These are phyloP conservation scores for Sinocyclocheilus maitianheensis DNA, from an alignment of 2,113 vertebrate species.

Conservation along the genomic window DNA sequence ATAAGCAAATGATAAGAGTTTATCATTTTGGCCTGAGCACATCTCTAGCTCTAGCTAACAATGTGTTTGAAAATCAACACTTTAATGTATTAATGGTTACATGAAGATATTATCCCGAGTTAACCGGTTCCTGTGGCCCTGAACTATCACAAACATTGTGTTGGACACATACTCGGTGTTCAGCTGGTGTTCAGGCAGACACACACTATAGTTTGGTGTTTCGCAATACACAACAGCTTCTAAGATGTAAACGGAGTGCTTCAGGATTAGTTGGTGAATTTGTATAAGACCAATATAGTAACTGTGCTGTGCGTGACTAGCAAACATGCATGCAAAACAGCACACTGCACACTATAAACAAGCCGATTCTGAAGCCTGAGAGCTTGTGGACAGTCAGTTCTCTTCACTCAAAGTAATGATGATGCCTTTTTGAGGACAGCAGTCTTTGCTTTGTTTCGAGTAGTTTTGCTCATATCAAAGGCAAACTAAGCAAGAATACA, in stretches of 20 bases:
- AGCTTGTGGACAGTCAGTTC: not conserved
- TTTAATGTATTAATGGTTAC: no score
- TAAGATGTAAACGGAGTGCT: not conserved
- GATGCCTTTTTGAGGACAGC: no score
- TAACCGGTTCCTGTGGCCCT: no score
- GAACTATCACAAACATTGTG: not conserved
- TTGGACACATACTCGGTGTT: not conserved
- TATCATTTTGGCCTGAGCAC: not conserved
- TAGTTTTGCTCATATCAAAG: not conserved
- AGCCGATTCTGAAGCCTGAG: not conserved
- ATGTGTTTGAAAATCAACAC: no score
- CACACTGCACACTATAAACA: not conserved
- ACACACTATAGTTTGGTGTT: not conserved
- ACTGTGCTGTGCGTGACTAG: not conserved
- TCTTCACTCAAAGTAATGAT: not conserved
- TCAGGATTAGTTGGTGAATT: not conserved
- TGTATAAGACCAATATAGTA: not conserved
- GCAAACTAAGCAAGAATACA: no score
- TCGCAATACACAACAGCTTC: not conserved
- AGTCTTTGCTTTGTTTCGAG: no score
- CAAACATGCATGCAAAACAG: not conserved
- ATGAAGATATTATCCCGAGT: no score
- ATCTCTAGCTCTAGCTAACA: no score
- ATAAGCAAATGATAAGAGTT: no score
- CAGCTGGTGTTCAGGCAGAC: not conserved